phyloP scores from a whole-genome alignment of 1,140 invertebrate genomes.

The Drosophila equinoxialis region DNA sequence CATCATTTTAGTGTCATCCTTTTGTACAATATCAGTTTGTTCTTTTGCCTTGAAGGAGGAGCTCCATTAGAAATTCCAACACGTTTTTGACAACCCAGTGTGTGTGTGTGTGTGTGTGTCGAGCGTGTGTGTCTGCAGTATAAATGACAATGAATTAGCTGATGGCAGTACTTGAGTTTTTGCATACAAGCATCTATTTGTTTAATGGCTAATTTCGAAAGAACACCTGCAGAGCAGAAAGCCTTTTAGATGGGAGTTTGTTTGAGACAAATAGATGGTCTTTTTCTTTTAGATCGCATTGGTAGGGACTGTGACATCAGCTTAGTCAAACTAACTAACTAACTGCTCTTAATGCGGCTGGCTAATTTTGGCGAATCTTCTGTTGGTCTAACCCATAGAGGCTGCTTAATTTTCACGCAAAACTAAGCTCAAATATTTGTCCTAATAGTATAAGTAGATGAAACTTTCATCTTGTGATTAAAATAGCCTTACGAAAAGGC shows the following conservation, averaged over 20 bases:
- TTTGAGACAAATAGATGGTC: background rate
- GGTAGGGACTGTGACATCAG: background rate
- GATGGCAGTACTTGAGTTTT: constrained; percentile 22
- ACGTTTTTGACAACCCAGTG: constrained; percentile 27
- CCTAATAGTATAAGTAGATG: no score
- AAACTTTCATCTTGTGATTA: no score
- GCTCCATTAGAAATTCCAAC: constrained; percentile 25
- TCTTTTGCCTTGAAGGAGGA: constrained; percentile 21
- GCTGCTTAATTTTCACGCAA: no score
- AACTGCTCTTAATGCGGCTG: constrained; percentile 8
- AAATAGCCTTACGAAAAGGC: no score
- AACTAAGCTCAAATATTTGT: no score
- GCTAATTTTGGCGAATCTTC: constrained; percentile 25
- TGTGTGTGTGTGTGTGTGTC: constrained; percentile 26
- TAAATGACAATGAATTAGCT: constrained; percentile 53
- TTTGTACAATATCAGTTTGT: constrained; percentile 31
- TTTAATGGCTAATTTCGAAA: constrained; percentile 13
- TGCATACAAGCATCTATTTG: background rate
- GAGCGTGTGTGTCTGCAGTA: constrained; percentile 19
- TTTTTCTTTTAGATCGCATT: constrained; percentile 13
- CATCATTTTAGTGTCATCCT: constrained; percentile 5
- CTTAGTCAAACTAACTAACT: constrained; percentile 12
- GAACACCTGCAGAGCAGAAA: background rate
- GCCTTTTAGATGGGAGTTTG: no score
- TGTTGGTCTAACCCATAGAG: background rate